Evolutionary conservation across 2,797 vertebrate genomes (phyloP).

Genomic region (Fistularia commersonii): DNA sequence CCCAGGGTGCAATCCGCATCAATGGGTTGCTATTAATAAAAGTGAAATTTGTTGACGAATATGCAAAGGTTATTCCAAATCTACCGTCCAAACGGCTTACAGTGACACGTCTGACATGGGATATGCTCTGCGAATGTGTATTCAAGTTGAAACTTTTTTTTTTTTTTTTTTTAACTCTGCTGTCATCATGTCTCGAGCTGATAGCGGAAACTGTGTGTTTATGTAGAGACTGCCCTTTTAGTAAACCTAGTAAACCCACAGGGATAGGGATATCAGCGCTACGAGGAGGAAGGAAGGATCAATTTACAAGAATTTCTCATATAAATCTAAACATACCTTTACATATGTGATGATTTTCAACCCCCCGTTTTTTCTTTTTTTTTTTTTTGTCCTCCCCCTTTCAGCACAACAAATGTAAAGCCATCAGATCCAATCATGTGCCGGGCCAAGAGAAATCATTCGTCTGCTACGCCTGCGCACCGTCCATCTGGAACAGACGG

Average conservation of each 20-base stretch:
- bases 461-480: constrained; percentile 31
- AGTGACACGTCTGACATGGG: constrained; percentile 3
- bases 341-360: constrained; percentile 28
- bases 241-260: constrained; percentile 57
- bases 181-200: constrained; percentile 58
- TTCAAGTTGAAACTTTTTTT: constrained; percentile 18
- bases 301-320: constrained; percentile 51
- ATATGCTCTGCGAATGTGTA: background rate
- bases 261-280: constrained; percentile 54
- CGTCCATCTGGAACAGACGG: constrained; percentile 46
- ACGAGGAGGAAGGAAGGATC: constrained; percentile 61
- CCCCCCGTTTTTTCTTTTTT: constrained; percentile 19
- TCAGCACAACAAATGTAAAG: constrained; percentile 28
- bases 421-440: constrained; percentile 52
- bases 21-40: constrained; percentile 57
- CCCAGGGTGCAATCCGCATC: background rate
- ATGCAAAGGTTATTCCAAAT: constrained; percentile 66
- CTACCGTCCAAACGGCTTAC: constrained; percentile 10
- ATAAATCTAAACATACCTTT: constrained; percentile 42
- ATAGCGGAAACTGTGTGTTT: constrained; percentile 70
- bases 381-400: constrained; percentile 2
- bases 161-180: constrained; percentile 23
- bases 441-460: constrained; percentile 26
- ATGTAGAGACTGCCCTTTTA: constrained; percentile 53
- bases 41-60: constrained; percentile 65